A percentile compares a stretch with the other conserved stretches of the same genome.
phyloP scores from a whole-genome alignment of 2,888 invertebrate genomes.

The Aleiodes testaceus region DNA sequence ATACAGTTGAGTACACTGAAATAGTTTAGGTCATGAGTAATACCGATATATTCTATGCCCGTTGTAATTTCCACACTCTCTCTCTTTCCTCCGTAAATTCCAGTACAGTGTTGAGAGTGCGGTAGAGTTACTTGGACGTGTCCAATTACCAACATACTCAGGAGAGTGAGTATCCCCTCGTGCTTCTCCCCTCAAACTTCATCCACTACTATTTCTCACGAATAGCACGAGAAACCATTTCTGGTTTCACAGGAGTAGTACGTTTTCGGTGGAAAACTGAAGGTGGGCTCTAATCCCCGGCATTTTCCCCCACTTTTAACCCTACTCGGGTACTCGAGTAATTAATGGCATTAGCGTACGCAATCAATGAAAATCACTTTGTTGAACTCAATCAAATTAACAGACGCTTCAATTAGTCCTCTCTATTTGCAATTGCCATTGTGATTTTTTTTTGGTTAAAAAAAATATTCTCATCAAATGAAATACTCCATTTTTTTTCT shows the following conservation, averaged over 20 bases:
- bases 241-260: neutral
- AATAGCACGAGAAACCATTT: conserved; percentile 11
- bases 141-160: conserved; percentile 39
- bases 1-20: neutral
- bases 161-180: neutral
- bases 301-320: neutral
- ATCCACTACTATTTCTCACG: neutral
- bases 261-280: neutral
- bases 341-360: conserved; percentile 36
- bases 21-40: conserved; percentile 8
- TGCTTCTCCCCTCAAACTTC: neutral
- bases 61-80: conserved; percentile 13
- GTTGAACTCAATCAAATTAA: conserved; percentile 36
- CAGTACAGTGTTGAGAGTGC: conserved; percentile 2
- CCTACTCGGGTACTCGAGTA: conserved; percentile 14
- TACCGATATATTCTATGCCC: conserved; percentile 1
- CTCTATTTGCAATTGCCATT: conserved; percentile 9
- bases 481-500: too few species aligned
- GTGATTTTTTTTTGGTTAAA: neutral
- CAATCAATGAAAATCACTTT: conserved; percentile 41
- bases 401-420: conserved; percentile 20
- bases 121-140: conserved; percentile 27
- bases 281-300: neutral
- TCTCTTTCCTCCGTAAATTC: neutral
- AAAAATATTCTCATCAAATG: neutral